Base-by-base conservation (phyloP, 2,113 vertebrate genomes). In the Lasiurus cinereus region DNA sequence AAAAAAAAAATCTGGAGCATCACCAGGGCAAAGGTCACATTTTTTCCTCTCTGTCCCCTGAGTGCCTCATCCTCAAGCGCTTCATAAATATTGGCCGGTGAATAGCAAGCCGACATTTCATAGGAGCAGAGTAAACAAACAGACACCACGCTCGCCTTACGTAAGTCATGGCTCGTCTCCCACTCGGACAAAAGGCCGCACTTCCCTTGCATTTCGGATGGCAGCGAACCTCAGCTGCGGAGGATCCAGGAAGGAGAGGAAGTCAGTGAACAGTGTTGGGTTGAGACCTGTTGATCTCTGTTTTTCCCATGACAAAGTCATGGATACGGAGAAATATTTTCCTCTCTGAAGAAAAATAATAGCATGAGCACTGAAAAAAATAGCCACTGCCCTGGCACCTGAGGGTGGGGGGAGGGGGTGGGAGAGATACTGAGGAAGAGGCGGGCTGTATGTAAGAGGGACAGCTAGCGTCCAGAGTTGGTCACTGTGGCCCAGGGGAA, bases 171-270 rank as follows among this genome's bases (percentile, higher is more conserved):
- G 5, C 22, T 79, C 50, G 67, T 54, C 64, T 80, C 72, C 67
- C 62, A 22, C 66, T 93, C 59, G 46, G 19, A 88, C 92, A 56
- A 93, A 96, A 95, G 83, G 72, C 59, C 39, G 15, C 66, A 15
- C 72, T 93, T 93, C 84, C 87, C 43, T 88, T 92, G 33, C 52
- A 16, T 56, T 76, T 76, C 22, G 12, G 50, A 46, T 70, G 39
- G 69, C 89, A 89, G n/a, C n/a, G 64, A 84, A 50, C 43, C 54
- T 83, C n/a, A 50, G 16, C 91, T 21, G 83, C 90, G 62, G 22
- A 46, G n/a, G 50, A 70, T 83, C 78, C 86, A 93, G 94, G 80
- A 93, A 95, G 84, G 90, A 93, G 94, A 77, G 52, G 59, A 95
- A 93, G 83, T 70, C 73, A 91, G 69, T 31, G 31, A 56, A 24